phyloP scores from a whole-genome alignment of 2,888 invertebrate genomes.

The Herminia tarsipennalis region DNA sequence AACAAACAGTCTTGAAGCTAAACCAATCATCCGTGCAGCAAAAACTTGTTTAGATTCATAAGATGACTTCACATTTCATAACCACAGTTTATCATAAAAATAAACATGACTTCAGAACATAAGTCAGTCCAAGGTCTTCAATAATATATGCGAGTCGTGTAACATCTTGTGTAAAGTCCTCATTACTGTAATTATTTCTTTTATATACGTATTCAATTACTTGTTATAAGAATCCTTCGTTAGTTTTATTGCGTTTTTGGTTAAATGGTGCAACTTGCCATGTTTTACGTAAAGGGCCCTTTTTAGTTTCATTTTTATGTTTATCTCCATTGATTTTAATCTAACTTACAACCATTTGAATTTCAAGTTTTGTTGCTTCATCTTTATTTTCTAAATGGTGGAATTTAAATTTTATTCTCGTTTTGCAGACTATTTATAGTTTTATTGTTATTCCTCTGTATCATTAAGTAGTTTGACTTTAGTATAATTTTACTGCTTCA shows the following conservation, averaged over 20 bases:
- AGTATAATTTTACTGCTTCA: not conserved
- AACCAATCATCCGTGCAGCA: not conserved
- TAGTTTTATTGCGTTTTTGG: constrained; percentile 12
- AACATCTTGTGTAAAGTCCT: constrained; percentile 28
- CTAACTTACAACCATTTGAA: constrained; percentile 8
- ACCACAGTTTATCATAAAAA: constrained; percentile 20
- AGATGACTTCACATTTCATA: constrained; percentile 14
- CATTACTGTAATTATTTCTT: constrained; percentile 31
- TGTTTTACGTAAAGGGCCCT: not conserved
- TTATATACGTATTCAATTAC: constrained; percentile 22
- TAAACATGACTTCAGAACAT: constrained; percentile 15
- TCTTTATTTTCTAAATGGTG: not conserved
- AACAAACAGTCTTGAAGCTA: not conserved
- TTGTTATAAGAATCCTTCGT: constrained; percentile 10
- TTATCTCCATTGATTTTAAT: constrained; percentile 6
- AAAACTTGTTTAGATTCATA: constrained; percentile 7
- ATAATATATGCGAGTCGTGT: constrained; percentile 29
- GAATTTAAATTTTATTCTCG: not conserved
- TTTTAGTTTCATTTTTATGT: constrained; percentile 5
- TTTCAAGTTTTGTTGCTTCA: constrained; percentile 7
- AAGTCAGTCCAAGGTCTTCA: constrained; percentile 29
- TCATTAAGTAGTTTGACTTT: too few relatives aligned
- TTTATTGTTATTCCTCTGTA: not conserved
- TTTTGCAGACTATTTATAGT: not conserved
- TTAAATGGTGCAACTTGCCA: constrained; percentile 4